Conservation (phyloP, 2,113 vertebrate species). For the Spilogale gracilis region DNA sequence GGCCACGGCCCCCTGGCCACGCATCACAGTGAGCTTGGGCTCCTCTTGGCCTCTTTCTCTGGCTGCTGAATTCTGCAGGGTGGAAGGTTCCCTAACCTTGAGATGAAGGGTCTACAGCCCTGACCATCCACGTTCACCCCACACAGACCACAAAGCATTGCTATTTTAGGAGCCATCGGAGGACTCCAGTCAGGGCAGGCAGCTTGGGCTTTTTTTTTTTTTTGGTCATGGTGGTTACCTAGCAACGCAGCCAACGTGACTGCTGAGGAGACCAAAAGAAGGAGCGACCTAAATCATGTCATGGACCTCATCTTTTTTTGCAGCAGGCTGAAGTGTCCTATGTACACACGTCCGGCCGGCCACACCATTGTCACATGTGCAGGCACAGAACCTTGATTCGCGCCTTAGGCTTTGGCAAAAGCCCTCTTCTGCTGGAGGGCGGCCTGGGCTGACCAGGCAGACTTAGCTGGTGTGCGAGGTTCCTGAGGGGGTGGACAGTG, state of each 20-base stretch:
- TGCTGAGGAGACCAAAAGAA: conserved; percentile 83
- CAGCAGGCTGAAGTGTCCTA: conserved; percentile 72
- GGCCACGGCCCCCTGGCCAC: background rate
- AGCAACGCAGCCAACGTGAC: conserved; percentile 88
- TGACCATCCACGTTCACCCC: conserved; percentile 57
- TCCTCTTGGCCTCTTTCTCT: background rate
- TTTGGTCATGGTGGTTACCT: conserved; percentile 83
- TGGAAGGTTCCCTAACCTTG: conserved; percentile 41
- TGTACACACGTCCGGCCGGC: conserved; percentile 73
- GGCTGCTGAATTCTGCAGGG: conserved; percentile 78
- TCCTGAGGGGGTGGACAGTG: background rate
- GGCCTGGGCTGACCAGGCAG: background rate
- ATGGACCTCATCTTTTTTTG: conserved; percentile 76
- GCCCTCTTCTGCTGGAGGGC: background rate
- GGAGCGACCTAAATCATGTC: conserved; percentile 82
- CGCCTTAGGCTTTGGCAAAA: conserved; percentile 71
- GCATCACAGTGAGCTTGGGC: background rate
- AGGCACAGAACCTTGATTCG: conserved; percentile 63
- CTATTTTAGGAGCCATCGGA: conserved; percentile 88
- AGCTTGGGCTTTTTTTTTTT: conserved; percentile 41
- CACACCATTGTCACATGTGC: conserved; percentile 69
- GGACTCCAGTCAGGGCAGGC: conserved; percentile 68
- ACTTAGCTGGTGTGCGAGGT: too few species aligned
- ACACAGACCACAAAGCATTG: conserved; percentile 56
- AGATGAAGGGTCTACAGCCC: conserved; percentile 82